A percentile compares a stretch with the other conserved stretches of the same genome.
Evolutionary conservation across 2,888 invertebrate genomes (phyloP).

Genomic region (Rugalucina vietnamica): DNA sequence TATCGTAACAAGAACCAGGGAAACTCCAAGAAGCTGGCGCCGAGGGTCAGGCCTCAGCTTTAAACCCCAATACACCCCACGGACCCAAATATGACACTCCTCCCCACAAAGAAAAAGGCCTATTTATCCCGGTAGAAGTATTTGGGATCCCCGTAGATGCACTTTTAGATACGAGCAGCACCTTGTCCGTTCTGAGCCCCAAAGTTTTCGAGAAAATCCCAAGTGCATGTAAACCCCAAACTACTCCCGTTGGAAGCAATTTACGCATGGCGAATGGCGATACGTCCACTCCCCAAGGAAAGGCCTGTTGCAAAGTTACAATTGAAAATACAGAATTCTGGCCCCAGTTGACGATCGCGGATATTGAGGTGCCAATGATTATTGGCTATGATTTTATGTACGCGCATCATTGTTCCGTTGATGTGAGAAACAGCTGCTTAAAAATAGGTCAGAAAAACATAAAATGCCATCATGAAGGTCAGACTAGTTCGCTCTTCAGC

Average conservation of each 20-base stretch:
- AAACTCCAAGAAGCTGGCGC: constrained; percentile 10
- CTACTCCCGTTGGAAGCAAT: background rate
- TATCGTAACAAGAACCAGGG: background rate
- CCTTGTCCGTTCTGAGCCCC: background rate
- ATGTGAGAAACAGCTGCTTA: background rate
- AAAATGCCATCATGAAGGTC: background rate
- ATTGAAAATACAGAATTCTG: background rate
- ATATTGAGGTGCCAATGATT: background rate
- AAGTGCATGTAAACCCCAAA: background rate
- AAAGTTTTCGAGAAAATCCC: background rate
- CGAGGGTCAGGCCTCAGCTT: constrained; percentile 21
- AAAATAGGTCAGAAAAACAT: background rate
- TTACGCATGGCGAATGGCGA: background rate
- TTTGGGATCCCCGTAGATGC: background rate
- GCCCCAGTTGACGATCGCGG: background rate
- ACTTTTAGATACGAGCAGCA: background rate
- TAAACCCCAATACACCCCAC: too few species aligned
- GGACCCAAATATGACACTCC: background rate
- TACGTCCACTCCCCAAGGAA: background rate
- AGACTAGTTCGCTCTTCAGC: background rate
- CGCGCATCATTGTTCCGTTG: background rate
- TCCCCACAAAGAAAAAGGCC: background rate
- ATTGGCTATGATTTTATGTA: constrained; percentile 8
- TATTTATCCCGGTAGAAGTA: background rate
- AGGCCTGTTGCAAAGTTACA: background rate